Evolutionary conservation across 1,140 invertebrate species (phyloP), one percentile per base, ranked within the genome.

Genomic region (Zaprionus capensis): DNA sequence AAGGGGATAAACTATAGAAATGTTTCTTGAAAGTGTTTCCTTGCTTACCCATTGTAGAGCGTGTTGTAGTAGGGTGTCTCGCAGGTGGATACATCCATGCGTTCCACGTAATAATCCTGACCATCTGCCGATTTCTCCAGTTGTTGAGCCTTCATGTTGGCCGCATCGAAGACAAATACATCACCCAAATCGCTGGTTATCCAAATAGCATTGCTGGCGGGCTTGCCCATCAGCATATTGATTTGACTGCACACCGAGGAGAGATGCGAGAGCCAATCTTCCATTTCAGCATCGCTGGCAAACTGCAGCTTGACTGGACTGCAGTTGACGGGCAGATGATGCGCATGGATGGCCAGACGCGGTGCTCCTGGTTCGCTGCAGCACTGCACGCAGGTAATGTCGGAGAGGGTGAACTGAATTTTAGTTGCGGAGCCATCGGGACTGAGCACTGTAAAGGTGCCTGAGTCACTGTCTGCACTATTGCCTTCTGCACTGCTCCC

Each of bases 191-290:
- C 94, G 22, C 96, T 97, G 6, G 96, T 95, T 12, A 95, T 94
- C 97, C 97, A 98, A 67, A 97, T 94, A 12, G 97, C 95, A 90
- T 95, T 95, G 69, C 94, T 92, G 31, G 95, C 95, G 24, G 96
- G 96, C 77, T 94, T 94, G 15, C 95, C 95, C 83, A 95, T 94
- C 38, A 96, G 92, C 69, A 94, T 94, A 92, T 96, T 95, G 65
- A 96, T 94, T 92, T 96, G 95, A 76, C 95, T 96, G 91, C 95
- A 95, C 15, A 96, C 95, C 92, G 94, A 94, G n/a, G 95, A 94
- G 70, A 97, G 94, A 86, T 97, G 95, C 41, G 95, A 95, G 56
- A 97, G 94, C 97, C 97, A 98, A 91, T 98, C 97, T 93, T 97
- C 97, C 93, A 97, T 94, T 93, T 97, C 96, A 46, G 95, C 95